Evolutionary conservation across 2,888 invertebrate genomes (phyloP), one percentile per base, ranked within the genome.

Genomic region (Cosmia pyralina): DNA sequence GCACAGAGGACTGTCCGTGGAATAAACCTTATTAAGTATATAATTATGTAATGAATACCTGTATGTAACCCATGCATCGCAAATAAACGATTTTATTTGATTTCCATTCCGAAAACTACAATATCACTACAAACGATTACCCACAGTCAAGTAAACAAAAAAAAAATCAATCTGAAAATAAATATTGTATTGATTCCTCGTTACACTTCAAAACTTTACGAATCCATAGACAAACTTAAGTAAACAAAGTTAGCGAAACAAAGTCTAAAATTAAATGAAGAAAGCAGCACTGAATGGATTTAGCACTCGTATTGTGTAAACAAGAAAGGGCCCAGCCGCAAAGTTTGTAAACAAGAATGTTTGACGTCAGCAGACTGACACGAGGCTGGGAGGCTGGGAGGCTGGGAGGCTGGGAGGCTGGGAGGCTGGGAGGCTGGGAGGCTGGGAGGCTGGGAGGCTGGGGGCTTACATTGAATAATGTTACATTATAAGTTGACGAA

Each of bases 321-420:
- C 79, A 79, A 69, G 66, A 55, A 73, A 74, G 72, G 75, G 69
- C 34, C 44, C 1, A 44, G 22, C n/a, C 38, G 13, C 2, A 19
- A 68, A 60, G 62, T 83, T 85, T 64, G 52, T 85, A 84, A 84
- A 84, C 75, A 77, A 4, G 22, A 6, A 6, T 38, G 22, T 70
- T 55, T 83, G 79, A 79, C 85, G 80, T 81, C 82, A 73, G 44
- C 38, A 34, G 4, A 19, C 10, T 64, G 11, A 64, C 82, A 67
- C 66, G 77, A 63, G 75, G 22, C 76, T 34, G 52, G 7, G 64
- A 22, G 60, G 13, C 38, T 38, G 38, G 38, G 28, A 28, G 28
- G 28, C 3, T 28, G 50, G 4, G 28, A 34, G 28, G 28, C 28
- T 3, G 28, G 28, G 28, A 28, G 28, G 28, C 3, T 28, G 28